A percentile compares a stretch with the other conserved stretches of the same genome.
These are phyloP conservation scores for Rhingia rostrata DNA, from an alignment of 2,888 invertebrate species.

Conservation along the genomic window DNA sequence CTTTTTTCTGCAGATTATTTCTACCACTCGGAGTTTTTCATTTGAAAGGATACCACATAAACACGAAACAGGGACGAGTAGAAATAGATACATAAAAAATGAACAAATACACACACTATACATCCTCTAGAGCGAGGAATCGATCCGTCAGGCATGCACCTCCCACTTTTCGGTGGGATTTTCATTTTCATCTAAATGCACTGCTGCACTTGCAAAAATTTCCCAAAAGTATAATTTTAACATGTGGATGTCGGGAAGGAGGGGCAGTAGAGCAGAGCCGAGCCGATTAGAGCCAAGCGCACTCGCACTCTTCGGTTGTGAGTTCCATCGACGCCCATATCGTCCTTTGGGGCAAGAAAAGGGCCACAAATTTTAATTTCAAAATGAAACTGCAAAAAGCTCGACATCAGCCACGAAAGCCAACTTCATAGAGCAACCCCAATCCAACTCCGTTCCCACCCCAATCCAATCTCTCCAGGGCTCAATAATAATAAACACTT, in stretches of 20 bases:
- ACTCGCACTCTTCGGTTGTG: slow-evolving; percentile 1
- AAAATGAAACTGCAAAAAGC: slow-evolving; percentile 67
- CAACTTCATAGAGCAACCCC: slow-evolving; percentile 3
- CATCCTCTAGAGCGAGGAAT: slow-evolving; percentile 55
- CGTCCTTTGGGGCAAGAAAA: slow-evolving; percentile 44
- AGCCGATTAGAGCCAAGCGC: background rate
- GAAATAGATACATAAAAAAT: slow-evolving; percentile 50
- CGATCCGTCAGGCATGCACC: slow-evolving; percentile 64
- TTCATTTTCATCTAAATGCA: slow-evolving; percentile 69
- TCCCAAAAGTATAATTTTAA: slow-evolving; percentile 66
- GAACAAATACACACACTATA: slow-evolving; percentile 27
- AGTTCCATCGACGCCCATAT: slow-evolving; percentile 11
- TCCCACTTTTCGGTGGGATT: slow-evolving; percentile 59
- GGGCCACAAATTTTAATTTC: slow-evolving; percentile 67
- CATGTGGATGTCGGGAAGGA: slow-evolving; percentile 43
- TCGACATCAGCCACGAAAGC: slow-evolving; percentile 58
- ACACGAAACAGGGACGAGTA: slow-evolving; percentile 66
- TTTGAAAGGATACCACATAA: slow-evolving; percentile 70
- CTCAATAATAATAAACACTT: slow-evolving; percentile 73
- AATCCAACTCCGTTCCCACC: slow-evolving; percentile 1
- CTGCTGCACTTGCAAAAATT: slow-evolving; percentile 70
- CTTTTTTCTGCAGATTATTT: slow-evolving; percentile 68
- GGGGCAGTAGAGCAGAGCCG: too few species aligned
- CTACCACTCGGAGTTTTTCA: slow-evolving; percentile 65
- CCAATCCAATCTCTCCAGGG: slow-evolving; percentile 47